Conservation (phyloP, 2,797 vertebrate species). For the Cyclopterus lumpus region DNA sequence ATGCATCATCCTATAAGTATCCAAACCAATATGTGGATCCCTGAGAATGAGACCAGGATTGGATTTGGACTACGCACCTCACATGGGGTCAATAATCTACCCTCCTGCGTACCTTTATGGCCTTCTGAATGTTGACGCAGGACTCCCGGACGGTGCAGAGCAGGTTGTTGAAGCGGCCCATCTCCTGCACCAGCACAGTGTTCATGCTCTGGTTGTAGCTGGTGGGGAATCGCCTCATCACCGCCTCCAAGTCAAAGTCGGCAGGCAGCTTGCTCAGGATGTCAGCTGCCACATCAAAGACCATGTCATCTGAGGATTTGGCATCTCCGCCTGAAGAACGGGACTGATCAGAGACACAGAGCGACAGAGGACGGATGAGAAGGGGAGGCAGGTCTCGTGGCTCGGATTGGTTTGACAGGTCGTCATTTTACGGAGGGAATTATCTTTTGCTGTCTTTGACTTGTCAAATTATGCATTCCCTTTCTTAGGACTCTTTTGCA, state of each 20-base stretch:
- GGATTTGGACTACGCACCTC: not conserved
- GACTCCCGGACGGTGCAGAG: conserved; percentile 85
- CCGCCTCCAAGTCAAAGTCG: conserved; percentile 87
- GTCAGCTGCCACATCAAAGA: conserved; percentile 90
- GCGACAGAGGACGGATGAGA: conserved; percentile 44
- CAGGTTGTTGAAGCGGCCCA: conserved; percentile 92
- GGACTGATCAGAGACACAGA: conserved; percentile 80
- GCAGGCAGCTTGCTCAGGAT: conserved; percentile 88
- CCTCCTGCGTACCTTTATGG: conserved; percentile 86
- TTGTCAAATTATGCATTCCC: conserved; percentile 56
- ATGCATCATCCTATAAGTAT: conserved; percentile 2
- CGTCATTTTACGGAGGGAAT: conserved; percentile 38
- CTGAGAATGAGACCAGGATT: not conserved
- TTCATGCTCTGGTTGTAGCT: conserved; percentile 93
- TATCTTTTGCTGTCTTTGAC: conserved; percentile 49
- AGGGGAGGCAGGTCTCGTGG: conserved; percentile 29
- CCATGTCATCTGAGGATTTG: conserved; percentile 88
- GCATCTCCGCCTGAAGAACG: conserved; percentile 82
- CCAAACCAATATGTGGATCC: not conserved
- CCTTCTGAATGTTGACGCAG: conserved; percentile 89
- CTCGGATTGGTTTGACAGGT: conserved; percentile 36
- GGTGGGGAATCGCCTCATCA: conserved; percentile 88
- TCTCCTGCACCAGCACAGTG: conserved; percentile 92
- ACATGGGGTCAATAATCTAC: not conserved
- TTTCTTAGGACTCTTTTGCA: conserved; percentile 41